These are phyloP conservation scores for Struthio camelus DNA, from an alignment of 2,113 vertebrate species.

Conservation along the genomic window DNA sequence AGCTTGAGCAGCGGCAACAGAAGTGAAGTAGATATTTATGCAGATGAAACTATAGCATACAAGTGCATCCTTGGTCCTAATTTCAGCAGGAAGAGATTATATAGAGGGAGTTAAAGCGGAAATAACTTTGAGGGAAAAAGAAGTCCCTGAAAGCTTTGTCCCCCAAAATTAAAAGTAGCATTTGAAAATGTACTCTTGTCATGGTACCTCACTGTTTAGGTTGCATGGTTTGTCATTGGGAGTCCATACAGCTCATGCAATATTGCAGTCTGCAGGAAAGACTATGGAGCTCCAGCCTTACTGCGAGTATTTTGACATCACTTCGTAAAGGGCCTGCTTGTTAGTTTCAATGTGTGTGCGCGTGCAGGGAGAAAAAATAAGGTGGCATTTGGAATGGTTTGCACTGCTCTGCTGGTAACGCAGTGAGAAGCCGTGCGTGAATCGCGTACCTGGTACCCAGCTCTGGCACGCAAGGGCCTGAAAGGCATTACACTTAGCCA, in stretches of 20 bases:
- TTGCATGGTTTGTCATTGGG: neutral
- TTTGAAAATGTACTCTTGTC: neutral
- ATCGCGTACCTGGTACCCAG: neutral
- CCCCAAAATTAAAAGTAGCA: neutral
- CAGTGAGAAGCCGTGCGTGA: fast-evolving
- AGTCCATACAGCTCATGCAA: neutral
- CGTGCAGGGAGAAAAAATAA: neutral
- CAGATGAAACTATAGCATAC: constrained; percentile 49
- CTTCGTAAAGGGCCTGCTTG: neutral
- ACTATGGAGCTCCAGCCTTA: neutral
- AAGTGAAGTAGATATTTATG: constrained; percentile 78
- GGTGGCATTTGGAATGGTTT: neutral
- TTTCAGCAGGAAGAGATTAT: constrained; percentile 36
- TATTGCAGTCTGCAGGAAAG: neutral
- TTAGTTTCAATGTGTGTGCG: fast-evolving
- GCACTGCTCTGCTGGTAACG: neutral
- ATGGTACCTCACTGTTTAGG: neutral
- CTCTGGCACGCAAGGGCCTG: neutral
- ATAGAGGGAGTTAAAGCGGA: neutral
- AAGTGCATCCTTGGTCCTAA: constrained; percentile 59
- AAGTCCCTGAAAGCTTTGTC: neutral
- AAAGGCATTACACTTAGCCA: neutral
- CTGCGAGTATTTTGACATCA: neutral
- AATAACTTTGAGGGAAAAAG: neutral
- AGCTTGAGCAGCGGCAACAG: constrained; percentile 81